phyloP scores from a whole-genome alignment of 92 coral and sea anemone species.

The Actinernus sp. region DNA sequence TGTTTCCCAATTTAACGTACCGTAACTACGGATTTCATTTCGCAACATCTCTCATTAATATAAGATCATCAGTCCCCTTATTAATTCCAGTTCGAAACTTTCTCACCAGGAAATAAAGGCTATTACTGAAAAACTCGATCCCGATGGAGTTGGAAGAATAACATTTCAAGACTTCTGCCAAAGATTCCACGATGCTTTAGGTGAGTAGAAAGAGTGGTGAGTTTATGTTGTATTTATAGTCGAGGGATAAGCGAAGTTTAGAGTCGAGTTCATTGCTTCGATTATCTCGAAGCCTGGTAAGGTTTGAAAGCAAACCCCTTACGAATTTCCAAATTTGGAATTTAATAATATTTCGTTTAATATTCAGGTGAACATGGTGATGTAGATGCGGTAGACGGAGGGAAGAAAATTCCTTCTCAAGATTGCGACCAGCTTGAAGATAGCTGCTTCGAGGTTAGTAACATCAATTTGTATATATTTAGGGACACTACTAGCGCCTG shows the following conservation, averaged over 20 bases:
- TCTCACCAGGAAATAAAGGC: constrained; percentile 90
- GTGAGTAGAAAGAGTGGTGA: constrained; percentile 55
- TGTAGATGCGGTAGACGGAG: constrained; percentile 10
- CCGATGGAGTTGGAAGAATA: constrained; percentile 89
- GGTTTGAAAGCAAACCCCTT: too few relatives aligned
- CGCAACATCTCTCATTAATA: too few relatives aligned
- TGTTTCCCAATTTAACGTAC: too few relatives aligned
- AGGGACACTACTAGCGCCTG: background rate
- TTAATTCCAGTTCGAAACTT: too few relatives aligned
- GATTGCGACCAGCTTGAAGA: constrained; percentile 75
- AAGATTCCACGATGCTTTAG: constrained; percentile 93
- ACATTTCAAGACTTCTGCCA: constrained; percentile 90
- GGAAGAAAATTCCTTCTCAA: constrained; percentile 27
- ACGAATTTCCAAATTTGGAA: too few relatives aligned
- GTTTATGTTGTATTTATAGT: too few relatives aligned
- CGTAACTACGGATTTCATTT: too few relatives aligned
- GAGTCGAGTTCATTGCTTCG: too few relatives aligned
- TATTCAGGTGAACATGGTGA: constrained; percentile 61
- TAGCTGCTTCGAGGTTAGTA: constrained; percentile 82
- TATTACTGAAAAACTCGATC: constrained; percentile 85
- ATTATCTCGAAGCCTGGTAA: background rate
- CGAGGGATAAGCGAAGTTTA: too few relatives aligned
- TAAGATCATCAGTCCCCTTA: too few relatives aligned
- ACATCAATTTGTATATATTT: too few relatives aligned
- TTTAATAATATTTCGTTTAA: too few relatives aligned